These are phyloP conservation scores for Pteropus alecto DNA, from an alignment of 2,113 vertebrate genomes.

Conservation along the genomic window DNA sequence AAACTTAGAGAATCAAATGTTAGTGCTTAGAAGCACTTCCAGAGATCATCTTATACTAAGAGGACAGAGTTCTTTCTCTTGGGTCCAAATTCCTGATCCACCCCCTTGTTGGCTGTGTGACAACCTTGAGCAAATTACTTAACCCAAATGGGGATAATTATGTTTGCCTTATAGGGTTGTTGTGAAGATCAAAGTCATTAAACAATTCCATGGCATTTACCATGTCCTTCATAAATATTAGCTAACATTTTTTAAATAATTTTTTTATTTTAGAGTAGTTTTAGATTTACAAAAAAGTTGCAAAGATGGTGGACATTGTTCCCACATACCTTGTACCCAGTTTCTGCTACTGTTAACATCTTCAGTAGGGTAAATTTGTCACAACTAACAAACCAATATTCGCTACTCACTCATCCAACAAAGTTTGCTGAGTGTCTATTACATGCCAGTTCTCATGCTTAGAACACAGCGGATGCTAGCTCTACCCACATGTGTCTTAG, in stretches of 20 bases:
- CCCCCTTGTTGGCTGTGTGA: background rate
- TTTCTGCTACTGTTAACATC: background rate
- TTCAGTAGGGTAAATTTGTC: background rate
- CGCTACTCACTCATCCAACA: background rate
- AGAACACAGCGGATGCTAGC: background rate
- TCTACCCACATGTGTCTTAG: background rate
- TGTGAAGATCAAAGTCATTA: background rate
- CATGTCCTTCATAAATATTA: background rate
- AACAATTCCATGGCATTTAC: background rate
- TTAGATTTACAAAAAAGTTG: background rate
- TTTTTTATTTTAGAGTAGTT: background rate
- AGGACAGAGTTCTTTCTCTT: background rate
- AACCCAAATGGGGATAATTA: background rate
- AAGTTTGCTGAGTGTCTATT: background rate
- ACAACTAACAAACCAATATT: background rate
- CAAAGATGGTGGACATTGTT: background rate
- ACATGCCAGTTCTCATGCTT: background rate
- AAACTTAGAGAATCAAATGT: background rate
- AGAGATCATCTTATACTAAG: background rate
- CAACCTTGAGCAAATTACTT: background rate
- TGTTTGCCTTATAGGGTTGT: background rate
- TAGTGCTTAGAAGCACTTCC: background rate
- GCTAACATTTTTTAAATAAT: background rate
- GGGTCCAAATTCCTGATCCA: background rate
- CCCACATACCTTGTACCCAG: background rate